Percentiles rank a stretch among this genome's conserved stretches.
Conservation (phyloP, 1,140 invertebrate species). For the Cotesia typhae region DNA sequence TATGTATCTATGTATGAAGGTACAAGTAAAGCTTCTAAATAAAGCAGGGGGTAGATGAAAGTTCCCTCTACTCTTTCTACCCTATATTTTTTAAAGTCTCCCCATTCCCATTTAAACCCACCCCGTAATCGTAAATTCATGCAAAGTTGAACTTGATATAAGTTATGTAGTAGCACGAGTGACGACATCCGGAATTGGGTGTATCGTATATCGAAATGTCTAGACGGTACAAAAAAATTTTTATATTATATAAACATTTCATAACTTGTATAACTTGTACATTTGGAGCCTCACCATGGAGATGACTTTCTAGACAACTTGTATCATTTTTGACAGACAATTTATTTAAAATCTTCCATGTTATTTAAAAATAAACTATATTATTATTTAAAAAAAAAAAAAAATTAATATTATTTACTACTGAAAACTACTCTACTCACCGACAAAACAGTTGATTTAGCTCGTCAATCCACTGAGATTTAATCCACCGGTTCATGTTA, state of each 20-base stretch:
- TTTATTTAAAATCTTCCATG: too few relatives aligned
- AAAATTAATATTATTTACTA: too few relatives aligned
- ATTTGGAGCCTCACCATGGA: too few relatives aligned
- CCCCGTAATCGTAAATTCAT: not conserved
- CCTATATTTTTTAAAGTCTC: not conserved
- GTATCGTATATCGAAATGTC: slow-evolving; percentile 32
- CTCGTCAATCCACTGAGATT: too few relatives aligned
- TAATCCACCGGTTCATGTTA: too few relatives aligned
- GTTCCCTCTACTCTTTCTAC: slow-evolving; percentile 1
- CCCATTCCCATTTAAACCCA: slow-evolving; percentile 1
- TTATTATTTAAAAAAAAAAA: too few relatives aligned
- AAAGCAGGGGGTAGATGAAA: slow-evolving; percentile 11
- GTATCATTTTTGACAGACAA: too few relatives aligned
- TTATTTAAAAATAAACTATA: too few relatives aligned
- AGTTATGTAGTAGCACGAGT: slow-evolving; percentile 39
- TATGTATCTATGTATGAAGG: slow-evolving; percentile 4
- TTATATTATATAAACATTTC: slow-evolving; percentile 16
- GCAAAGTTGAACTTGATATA: slow-evolving; percentile 37
- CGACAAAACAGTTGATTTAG: too few relatives aligned
- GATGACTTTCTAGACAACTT: too few relatives aligned
- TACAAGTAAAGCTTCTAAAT: slow-evolving; percentile 5
- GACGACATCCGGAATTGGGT: slow-evolving; percentile 35
- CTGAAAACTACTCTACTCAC: too few relatives aligned
- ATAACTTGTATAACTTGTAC: not conserved
- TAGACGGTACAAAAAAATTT: slow-evolving; percentile 22